Conservation (phyloP, 2,888 invertebrate genomes). For the Galeopsomyia nigrocyanea region DNA sequence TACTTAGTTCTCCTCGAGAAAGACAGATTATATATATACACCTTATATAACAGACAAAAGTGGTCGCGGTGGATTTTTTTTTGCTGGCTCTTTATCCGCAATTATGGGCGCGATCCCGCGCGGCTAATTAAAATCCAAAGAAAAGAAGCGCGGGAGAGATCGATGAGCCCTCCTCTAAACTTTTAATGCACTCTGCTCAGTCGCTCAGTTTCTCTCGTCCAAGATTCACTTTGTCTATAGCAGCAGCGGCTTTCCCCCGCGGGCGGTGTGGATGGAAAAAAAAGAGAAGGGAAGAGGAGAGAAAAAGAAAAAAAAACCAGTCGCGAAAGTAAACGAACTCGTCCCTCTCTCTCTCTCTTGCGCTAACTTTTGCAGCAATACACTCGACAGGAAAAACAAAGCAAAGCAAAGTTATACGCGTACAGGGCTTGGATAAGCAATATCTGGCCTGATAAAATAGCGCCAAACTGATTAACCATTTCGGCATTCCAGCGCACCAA, state of each 20-base stretch:
- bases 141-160: slow-evolving; percentile 4
- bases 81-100: neutral
- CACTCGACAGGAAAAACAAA: slow-evolving; percentile 43
- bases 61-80: no score
- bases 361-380: slow-evolving; percentile 40
- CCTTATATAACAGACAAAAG: no score
- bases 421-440: no score
- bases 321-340: slow-evolving; percentile 31
- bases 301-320: neutral
- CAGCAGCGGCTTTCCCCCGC: neutral
- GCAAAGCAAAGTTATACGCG: no score
- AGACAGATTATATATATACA: no score
- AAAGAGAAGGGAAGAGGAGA: neutral
- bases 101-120: slow-evolving; percentile 15
- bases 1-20: no score
- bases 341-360: neutral
- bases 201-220: slow-evolving; percentile 19
- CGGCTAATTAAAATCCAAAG: slow-evolving; percentile 37
- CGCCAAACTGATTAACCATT: slow-evolving; percentile 59
- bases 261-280: slow-evolving; percentile 8
- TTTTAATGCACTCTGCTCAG: slow-evolving; percentile 33
- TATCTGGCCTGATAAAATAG: neutral
- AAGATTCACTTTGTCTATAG: slow-evolving; percentile 44
- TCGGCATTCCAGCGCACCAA: slow-evolving; percentile 51
- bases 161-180: slow-evolving; percentile 33